Evolutionary conservation across 2,113 vertebrate species (phyloP), one percentile per base, ranked within the genome.

Genomic region (Elgaria multicarinata): DNA sequence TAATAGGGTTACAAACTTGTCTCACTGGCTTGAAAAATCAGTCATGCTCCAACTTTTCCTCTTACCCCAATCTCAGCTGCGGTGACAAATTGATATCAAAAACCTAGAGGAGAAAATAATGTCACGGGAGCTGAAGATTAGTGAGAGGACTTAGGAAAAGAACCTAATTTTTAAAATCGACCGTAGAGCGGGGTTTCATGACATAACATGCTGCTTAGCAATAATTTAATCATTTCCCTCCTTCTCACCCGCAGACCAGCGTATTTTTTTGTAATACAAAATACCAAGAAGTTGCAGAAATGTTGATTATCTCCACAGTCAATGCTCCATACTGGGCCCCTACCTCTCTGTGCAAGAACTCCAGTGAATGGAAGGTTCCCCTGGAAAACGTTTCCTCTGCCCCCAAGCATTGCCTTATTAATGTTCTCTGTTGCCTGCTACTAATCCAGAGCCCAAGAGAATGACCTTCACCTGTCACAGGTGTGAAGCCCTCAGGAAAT

Each of bases 261-360:
- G 86, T 79, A 91, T 84, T 42, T 89, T 76, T 93, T 92, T 90
- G 92, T 81, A 92, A 95, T 94, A 95, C 91, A 93, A 95, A 66
- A 92, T 24, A 0, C 82, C 81, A 83, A 96, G 91, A 90, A 94
- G 92, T 93, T 95, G 90, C 46, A 64, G 95, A 96, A 93, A 92
- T 92, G 94, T 95, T 96, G 93, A 97, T 97, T 96, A 97, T 96
- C 93, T 62, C 4, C 95, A 92, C 95, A 96, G 96, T 95, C 95
- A 96, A 95, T 86, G 87, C 6, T 0, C 85, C 10, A 88, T 87
- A 85, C 90, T 94, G 81, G 89, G 89, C 90, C 91, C 83, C 3
- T n/a, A 87, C 78, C 72, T 92, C 86, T 89, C 94, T 92, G 91
- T 93, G 89, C 77, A 83, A 94, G 91, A 93, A 67, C 36, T 6